A percentile compares a stretch with the other conserved stretches of the same genome.
These are phyloP conservation scores for Liopterus haemorrhoidalis DNA, from an alignment of 2,888 invertebrate genomes.

Conservation along the genomic window DNA sequence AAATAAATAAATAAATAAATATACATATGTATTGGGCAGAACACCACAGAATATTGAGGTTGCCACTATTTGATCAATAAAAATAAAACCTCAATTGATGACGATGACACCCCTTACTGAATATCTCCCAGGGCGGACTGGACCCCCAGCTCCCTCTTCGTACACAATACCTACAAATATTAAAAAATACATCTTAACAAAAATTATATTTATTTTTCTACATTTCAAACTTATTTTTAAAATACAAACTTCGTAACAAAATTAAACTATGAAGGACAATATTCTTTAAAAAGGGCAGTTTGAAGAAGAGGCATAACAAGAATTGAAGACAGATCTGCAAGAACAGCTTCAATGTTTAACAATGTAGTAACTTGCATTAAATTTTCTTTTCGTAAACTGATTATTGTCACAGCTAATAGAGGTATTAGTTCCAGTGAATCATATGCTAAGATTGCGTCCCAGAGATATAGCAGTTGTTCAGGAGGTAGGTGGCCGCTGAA, in stretches of 20 bases:
- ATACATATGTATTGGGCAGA: no score
- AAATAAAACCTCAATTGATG: no score
- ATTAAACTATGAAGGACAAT: no score
- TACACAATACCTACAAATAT: slow-evolving; percentile 3
- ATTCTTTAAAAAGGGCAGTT: slow-evolving; percentile 66
- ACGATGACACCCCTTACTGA: no score
- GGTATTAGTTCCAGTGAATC: slow-evolving; percentile 87
- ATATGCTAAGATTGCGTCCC: slow-evolving; percentile 90
- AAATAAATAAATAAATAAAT: no score
- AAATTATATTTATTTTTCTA: no score
- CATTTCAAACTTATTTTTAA: not conserved
- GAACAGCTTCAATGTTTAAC: slow-evolving; percentile 77
- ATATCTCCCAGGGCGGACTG: not conserved
- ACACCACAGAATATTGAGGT: no score
- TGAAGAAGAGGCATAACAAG: slow-evolving; percentile 80
- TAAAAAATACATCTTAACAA: slow-evolving; percentile 1
- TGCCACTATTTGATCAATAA: no score
- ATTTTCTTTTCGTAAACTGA: slow-evolving; percentile 82
- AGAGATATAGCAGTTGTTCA: slow-evolving; percentile 83
- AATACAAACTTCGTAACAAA: slow-evolving; percentile 1
- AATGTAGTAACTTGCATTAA: slow-evolving; percentile 67
- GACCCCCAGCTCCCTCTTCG: not conserved
- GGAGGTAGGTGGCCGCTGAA: slow-evolving; percentile 92
- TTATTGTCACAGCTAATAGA: slow-evolving; percentile 74
- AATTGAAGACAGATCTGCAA: slow-evolving; percentile 82